Evolutionary conservation across 2,888 invertebrate genomes (phyloP).

Genomic region (Meandrusa payeni): DNA sequence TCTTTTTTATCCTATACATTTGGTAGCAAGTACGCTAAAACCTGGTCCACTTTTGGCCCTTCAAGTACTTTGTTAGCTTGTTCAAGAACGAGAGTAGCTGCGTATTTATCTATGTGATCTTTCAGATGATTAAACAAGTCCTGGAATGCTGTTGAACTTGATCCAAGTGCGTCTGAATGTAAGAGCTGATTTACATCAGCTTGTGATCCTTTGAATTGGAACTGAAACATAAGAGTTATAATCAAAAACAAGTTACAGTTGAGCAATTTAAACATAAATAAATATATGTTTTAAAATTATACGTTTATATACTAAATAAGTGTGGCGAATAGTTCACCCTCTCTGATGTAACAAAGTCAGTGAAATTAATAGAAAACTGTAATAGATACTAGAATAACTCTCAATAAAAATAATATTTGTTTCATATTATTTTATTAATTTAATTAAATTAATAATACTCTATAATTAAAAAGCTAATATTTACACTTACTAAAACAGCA

Average conservation of each 20-base stretch:
- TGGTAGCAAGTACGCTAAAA: slow-evolving; percentile 11
- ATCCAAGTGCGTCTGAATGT: neutral
- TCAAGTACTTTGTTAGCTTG: slow-evolving; percentile 4
- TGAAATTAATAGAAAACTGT: too few relatives aligned
- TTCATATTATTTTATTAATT: too few relatives aligned
- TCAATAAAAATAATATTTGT: too few relatives aligned
- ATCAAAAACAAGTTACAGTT: too few relatives aligned
- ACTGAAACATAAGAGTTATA: too few relatives aligned
- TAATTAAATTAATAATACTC: neutral
- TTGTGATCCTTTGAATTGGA: slow-evolving; percentile 5
- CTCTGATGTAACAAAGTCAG: too few relatives aligned
- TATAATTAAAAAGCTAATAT: neutral
- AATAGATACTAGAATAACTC: too few relatives aligned
- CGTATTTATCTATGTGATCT: slow-evolving; percentile 7
- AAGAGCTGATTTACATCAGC: neutral
- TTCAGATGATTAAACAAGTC: neutral
- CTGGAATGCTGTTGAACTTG: neutral
- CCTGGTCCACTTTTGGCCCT: slow-evolving; percentile 4
- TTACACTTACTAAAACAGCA: neutral
- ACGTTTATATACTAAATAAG: too few relatives aligned
- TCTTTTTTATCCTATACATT: too few relatives aligned
- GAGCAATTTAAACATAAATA: too few relatives aligned
- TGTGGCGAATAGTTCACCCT: too few relatives aligned
- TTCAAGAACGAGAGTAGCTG: neutral
- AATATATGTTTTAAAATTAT: too few relatives aligned